Percentiles rank a stretch among this genome's conserved stretches.
Evolutionary conservation across 2,113 vertebrate genomes (phyloP).

Genomic region (Alouatta palliata): DNA sequence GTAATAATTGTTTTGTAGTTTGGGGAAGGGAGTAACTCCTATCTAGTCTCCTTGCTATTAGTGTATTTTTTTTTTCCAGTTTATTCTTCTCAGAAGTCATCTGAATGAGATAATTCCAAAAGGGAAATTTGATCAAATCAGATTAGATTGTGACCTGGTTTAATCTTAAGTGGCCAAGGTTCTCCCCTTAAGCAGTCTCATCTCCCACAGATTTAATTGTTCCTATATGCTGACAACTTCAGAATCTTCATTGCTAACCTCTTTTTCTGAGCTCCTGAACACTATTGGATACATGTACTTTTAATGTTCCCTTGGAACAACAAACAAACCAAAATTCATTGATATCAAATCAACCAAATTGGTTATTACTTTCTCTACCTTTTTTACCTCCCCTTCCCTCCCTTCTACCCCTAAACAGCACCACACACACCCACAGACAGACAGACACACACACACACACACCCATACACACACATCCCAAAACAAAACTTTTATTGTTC

Average conservation of each 20-base stretch:
- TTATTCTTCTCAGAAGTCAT: slow-evolving; percentile 23
- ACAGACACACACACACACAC: too few relatives aligned
- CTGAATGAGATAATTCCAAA: not conserved
- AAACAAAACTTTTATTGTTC: not conserved
- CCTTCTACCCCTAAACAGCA: not conserved
- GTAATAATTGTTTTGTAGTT: not conserved
- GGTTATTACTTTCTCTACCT: not conserved
- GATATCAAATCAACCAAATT: slow-evolving; percentile 24
- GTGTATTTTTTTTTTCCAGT: not conserved
- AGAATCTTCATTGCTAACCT: not conserved
- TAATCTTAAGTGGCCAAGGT: not conserved
- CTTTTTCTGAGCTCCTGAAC: slow-evolving; percentile 26
- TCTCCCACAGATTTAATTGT: not conserved
- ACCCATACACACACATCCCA: too few relatives aligned
- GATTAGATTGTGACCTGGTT: not conserved
- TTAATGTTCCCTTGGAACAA: not conserved
- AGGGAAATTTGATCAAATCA: not conserved
- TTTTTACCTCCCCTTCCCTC: not conserved
- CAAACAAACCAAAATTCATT: not conserved
- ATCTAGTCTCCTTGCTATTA: not conserved
- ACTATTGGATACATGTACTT: not conserved
- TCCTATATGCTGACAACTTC: not conserved
- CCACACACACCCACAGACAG: too few relatives aligned
- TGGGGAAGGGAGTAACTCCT: slow-evolving; percentile 11
- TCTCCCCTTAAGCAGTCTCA: not conserved